A percentile compares a stretch with the other conserved stretches of the same genome.
Evolutionary conservation across 2,888 invertebrate species (phyloP).

Genomic region (Trissolcus brochymenae): DNA sequence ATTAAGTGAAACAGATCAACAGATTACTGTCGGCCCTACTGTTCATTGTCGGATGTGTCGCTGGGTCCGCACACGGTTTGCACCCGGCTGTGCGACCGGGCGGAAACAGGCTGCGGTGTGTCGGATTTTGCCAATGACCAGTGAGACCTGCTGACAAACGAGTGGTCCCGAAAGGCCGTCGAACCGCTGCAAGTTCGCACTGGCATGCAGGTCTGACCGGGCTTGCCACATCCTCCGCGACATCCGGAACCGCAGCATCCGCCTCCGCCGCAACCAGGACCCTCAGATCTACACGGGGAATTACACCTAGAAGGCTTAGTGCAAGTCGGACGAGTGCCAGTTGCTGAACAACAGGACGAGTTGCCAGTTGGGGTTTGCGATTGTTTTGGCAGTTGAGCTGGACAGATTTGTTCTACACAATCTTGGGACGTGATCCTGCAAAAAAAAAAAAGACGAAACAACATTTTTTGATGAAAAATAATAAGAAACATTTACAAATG

Average conservation of each 20-base stretch:
- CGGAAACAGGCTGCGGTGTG: constrained; percentile 51
- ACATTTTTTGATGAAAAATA: no score
- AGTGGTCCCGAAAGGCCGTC: constrained; percentile 56
- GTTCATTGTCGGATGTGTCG: constrained; percentile 13
- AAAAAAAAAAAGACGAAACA: no score
- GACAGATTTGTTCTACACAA: no score
- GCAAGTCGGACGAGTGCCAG: constrained; percentile 60
- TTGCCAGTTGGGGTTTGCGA: background rate
- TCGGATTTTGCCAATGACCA: constrained; percentile 62
- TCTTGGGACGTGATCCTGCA: no score
- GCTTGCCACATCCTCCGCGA: constrained; percentile 67
- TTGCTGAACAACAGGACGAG: constrained; percentile 60
- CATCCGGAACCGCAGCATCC: constrained; percentile 68
- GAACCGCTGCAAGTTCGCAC: constrained; percentile 61
- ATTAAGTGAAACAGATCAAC: no score
- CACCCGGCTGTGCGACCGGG: constrained; percentile 53
- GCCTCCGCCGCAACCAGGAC: constrained; percentile 63
- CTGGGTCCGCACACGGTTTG: constrained; percentile 25
- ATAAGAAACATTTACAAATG: no score
- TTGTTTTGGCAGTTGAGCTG: background rate
- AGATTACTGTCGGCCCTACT: constrained; percentile 3
- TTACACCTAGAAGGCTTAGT: constrained; percentile 53
- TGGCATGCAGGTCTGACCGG: constrained; percentile 65
- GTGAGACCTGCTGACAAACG: constrained; percentile 59
- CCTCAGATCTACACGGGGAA: constrained; percentile 57